Conservation (phyloP, 2,797 vertebrate genomes). For the Aulostomus chinensis region DNA sequence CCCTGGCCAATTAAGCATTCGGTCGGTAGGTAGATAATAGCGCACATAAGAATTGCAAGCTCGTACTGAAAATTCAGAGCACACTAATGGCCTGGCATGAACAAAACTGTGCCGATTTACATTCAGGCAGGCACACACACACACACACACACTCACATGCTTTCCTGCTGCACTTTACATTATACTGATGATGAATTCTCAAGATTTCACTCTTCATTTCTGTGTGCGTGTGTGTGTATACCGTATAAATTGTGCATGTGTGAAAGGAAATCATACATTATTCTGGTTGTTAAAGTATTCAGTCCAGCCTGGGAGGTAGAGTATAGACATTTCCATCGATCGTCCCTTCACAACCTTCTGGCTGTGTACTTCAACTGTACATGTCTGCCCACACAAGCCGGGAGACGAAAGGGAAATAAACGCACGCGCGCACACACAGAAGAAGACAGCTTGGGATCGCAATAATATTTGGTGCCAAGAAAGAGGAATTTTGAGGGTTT, state of each 20-base stretch:
- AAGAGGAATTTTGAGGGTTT: no score
- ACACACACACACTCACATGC: slow-evolving; percentile 5
- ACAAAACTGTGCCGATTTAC: neutral
- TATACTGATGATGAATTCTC: slow-evolving; percentile 14
- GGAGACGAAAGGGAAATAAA: neutral
- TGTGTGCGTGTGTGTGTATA: neutral
- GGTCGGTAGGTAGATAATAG: slow-evolving; percentile 21
- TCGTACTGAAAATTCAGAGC: slow-evolving; percentile 1
- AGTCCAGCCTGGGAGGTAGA: neutral
- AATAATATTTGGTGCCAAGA: neutral
- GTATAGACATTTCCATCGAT: slow-evolving; percentile 14
- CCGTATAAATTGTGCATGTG: neutral
- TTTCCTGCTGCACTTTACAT: slow-evolving; percentile 13
- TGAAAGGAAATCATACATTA: slow-evolving; percentile 16
- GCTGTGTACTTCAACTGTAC: slow-evolving; percentile 5
- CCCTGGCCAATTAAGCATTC: slow-evolving; percentile 51
- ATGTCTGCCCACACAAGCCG: neutral
- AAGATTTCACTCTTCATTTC: slow-evolving; percentile 3
- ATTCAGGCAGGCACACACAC: neutral
- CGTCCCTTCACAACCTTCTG: slow-evolving; percentile 7
- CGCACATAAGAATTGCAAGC: neutral
- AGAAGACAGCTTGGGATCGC: no score
- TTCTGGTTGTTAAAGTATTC: slow-evolving; percentile 7
- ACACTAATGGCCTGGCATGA: neutral
- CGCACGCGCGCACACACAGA: no score